Conservation (phyloP, 2,797 vertebrate species). For the Rhinophrynus dorsalis region DNA sequence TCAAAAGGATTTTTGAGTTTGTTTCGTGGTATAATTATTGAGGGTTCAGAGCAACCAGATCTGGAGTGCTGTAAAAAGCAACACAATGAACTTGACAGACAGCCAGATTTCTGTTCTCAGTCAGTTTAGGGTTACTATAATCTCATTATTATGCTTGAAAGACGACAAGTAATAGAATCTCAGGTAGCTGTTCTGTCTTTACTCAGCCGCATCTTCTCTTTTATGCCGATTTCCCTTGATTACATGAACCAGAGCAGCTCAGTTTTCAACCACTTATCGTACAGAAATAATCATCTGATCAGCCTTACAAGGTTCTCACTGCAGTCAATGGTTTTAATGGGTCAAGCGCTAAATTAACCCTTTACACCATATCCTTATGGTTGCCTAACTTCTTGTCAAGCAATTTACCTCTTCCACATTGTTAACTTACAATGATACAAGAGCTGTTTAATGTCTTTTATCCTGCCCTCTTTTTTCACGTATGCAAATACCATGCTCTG, state of each 20-base stretch:
- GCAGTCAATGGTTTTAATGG: slow-evolving; percentile 77
- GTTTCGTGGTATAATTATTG: slow-evolving; percentile 73
- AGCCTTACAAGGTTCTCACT: slow-evolving; percentile 72
- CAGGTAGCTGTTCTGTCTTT: slow-evolving; percentile 73
- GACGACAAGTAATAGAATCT: slow-evolving; percentile 87
- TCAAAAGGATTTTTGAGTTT: slow-evolving; percentile 71
- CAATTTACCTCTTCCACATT: slow-evolving; percentile 63
- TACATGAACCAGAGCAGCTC: slow-evolving; percentile 80
- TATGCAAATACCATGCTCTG: neutral
- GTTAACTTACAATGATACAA: slow-evolving; percentile 49
- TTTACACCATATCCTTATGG: slow-evolving; percentile 67
- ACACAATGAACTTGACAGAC: slow-evolving; percentile 94
- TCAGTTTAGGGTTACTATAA: slow-evolving; percentile 81
- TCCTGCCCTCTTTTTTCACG: neutral
- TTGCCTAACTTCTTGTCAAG: slow-evolving; percentile 64
- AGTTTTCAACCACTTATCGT: slow-evolving; percentile 85
- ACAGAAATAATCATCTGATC: slow-evolving; percentile 85
- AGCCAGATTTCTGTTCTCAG: slow-evolving; percentile 87
- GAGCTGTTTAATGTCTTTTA: slow-evolving; percentile 40
- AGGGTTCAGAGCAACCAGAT: slow-evolving; percentile 80
- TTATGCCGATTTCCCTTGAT: slow-evolving; percentile 79
- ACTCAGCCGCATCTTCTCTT: slow-evolving; percentile 66
- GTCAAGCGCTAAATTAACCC: slow-evolving; percentile 83
- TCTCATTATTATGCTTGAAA: slow-evolving; percentile 85
- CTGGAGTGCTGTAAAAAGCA: slow-evolving; percentile 78